Conservation (phyloP, 2,888 invertebrate genomes). For the Ochropleura plecta region DNA sequence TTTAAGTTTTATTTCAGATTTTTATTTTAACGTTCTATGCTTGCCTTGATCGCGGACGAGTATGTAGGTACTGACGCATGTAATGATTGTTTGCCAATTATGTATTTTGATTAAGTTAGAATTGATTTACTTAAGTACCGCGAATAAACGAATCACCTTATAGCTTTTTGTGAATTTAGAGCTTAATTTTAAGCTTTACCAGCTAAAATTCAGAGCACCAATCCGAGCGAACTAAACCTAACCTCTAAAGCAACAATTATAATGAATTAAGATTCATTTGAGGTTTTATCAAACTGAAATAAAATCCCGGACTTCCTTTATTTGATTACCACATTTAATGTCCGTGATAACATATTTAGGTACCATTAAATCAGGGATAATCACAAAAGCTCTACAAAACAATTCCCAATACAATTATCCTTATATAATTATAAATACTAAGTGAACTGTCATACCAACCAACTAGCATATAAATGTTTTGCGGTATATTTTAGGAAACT, state of each 20-base stretch:
- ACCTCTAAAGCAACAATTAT: not conserved
- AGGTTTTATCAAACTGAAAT: not conserved
- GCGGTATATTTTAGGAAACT: conserved; percentile 23
- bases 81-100: not conserved
- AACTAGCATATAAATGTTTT: not conserved
- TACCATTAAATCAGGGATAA: conserved; percentile 7
- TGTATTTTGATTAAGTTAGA: conserved; percentile 1
- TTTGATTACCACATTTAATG: not conserved
- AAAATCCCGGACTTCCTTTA: not conserved
- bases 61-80: not conserved
- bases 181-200: not conserved
- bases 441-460: not conserved
- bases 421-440: conserved; percentile 19
- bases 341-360: conserved; percentile 9
- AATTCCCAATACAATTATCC: conserved; percentile 20
- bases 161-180: not conserved
- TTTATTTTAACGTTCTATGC: not conserved
- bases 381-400: not conserved
- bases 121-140: not conserved
- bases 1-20: conserved; percentile 7
- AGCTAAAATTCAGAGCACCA: too few relatives aligned
- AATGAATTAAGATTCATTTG: not conserved
- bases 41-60: not conserved
- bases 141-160: not conserved
- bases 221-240: not conserved